phyloP scores from a whole-genome alignment of 2,797 vertebrate genomes.

The Hylomyscus alleni region DNA sequence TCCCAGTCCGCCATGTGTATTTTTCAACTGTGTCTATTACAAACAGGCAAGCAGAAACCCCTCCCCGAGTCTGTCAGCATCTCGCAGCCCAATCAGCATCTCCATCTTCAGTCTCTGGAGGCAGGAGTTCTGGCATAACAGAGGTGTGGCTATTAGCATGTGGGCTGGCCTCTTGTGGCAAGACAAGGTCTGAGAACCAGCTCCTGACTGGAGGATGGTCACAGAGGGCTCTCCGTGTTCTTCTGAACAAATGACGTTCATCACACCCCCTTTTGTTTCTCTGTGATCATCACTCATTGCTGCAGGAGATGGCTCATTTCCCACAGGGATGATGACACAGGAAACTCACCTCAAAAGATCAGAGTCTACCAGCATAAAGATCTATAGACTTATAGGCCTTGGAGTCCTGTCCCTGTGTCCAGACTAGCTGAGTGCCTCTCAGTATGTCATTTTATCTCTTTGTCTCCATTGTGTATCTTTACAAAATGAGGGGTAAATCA shows the following conservation, averaged over 20 bases:
- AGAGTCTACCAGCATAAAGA: background rate
- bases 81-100: too few species aligned
- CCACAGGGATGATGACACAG: background rate
- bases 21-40: too few species aligned
- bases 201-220: too few species aligned
- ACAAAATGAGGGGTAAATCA: background rate
- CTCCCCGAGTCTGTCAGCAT: too few species aligned
- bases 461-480: background rate
- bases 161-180: too few species aligned
- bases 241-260: conserved; percentile 3
- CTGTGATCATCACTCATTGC: background rate
- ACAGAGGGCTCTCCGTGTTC: background rate
- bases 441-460: background rate
- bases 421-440: background rate
- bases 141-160: too few species aligned
- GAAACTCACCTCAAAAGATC: conserved; percentile 38
- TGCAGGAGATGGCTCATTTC: background rate
- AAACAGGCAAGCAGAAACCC: too few species aligned
- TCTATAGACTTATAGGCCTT: background rate
- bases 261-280: background rate
- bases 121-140: too few species aligned
- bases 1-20: too few species aligned
- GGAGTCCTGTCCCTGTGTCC: background rate
- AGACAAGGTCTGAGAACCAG: too few species aligned
- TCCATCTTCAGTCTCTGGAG: too few species aligned